phyloP scores from a whole-genome alignment of 2,113 vertebrate species.

The Cavia porcellus region DNA sequence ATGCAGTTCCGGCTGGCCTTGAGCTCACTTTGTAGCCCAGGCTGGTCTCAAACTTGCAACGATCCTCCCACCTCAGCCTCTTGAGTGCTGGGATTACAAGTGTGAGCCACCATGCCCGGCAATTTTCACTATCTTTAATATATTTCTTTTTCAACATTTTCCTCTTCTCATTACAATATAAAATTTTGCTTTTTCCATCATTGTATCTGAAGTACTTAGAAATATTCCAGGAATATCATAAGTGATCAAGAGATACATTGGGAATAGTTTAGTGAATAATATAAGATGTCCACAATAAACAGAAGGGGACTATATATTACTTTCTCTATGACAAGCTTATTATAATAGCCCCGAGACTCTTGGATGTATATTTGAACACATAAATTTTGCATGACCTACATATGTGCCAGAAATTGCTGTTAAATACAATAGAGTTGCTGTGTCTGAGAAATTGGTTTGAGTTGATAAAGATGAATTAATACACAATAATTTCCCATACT shows the following conservation, averaged over 20 bases:
- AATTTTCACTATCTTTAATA: not conserved
- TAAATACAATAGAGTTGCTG: not conserved
- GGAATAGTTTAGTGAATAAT: not conserved
- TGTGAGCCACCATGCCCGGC: too few species aligned
- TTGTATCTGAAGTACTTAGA: not conserved
- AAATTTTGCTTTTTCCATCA: not conserved
- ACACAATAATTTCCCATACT: not conserved
- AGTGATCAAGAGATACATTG: not conserved
- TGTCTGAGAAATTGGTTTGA: not conserved
- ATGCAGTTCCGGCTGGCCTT: too few species aligned
- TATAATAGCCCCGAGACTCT: rapidly evolving
- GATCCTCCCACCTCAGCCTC: too few species aligned
- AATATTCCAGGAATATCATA: not conserved
- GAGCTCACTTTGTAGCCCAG: too few species aligned
- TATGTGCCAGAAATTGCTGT: not conserved
- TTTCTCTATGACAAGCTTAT: not conserved
- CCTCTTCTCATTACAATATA: not conserved
- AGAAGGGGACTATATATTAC: not conserved
- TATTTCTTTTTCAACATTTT: not conserved
- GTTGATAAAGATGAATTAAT: not conserved
- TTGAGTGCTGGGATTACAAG: too few species aligned
- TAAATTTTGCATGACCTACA: not conserved
- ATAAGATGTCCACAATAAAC: not conserved
- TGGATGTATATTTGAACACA: not conserved
- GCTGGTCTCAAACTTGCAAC: too few species aligned